phyloP scores from a whole-genome alignment of 1,140 invertebrate species.

The Magallana ariakensis region DNA sequence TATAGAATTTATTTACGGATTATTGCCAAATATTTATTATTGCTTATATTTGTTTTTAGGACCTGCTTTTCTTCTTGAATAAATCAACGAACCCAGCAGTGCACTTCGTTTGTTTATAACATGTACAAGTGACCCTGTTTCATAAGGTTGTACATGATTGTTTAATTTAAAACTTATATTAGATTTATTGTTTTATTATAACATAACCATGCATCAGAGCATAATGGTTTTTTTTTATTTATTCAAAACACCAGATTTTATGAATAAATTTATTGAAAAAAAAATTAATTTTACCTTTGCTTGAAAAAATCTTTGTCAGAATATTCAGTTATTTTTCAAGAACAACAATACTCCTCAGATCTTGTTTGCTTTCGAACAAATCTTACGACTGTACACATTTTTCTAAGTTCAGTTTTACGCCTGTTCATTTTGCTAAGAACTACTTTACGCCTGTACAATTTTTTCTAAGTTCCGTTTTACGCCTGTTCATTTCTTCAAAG shows the following conservation, averaged over 20 bases:
- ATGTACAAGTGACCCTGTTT: too few relatives aligned
- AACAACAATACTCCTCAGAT: neutral
- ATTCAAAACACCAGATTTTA: neutral
- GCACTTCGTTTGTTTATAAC: too few relatives aligned
- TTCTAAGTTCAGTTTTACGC: neutral
- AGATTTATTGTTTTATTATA: neutral
- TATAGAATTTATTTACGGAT: too few relatives aligned
- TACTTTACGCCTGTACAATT: neutral
- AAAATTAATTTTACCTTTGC: neutral
- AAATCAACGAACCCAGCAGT: too few relatives aligned
- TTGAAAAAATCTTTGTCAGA: neutral
- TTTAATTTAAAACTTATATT: neutral
- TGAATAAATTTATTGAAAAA: neutral
- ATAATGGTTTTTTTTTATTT: neutral
- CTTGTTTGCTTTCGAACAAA: neutral
- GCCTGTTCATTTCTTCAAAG: neutral
- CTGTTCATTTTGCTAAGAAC: neutral
- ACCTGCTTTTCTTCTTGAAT: too few relatives aligned
- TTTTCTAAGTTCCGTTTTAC: neutral
- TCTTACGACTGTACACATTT: neutral
- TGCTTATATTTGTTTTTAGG: too few relatives aligned
- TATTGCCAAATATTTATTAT: too few relatives aligned
- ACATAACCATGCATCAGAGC: neutral
- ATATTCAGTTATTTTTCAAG: neutral
- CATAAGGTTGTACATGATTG: too few relatives aligned